Conservation (phyloP, 2,888 invertebrate species). For the Gryllus longicercus region DNA sequence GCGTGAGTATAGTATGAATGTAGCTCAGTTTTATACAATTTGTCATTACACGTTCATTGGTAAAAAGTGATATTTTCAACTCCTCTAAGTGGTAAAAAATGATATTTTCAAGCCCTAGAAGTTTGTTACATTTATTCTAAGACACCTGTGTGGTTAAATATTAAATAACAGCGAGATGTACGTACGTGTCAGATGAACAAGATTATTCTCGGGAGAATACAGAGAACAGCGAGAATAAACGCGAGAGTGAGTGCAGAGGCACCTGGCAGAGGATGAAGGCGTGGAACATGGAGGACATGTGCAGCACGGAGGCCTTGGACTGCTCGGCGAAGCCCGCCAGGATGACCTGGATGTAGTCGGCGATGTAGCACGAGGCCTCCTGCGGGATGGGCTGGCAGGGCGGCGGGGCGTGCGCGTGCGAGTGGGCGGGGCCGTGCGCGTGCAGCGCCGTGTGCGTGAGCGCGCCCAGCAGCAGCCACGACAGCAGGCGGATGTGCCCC, state of each 20-base stretch:
- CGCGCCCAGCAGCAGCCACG: constrained; percentile 95
- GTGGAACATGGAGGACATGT: constrained; percentile 95
- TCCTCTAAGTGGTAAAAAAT: no score
- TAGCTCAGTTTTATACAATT: no score
- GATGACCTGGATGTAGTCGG: constrained; percentile 95
- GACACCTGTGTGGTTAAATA: no score
- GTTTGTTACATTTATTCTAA: no score
- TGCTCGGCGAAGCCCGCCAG: constrained; percentile 96
- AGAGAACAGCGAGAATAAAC: no score
- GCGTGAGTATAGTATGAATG: no score
- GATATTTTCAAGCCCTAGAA: no score
- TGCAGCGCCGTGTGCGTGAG: constrained; percentile 79
- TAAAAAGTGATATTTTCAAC: no score
- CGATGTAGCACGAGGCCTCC: constrained; percentile 93
- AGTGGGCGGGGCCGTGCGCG: constrained; percentile 46
- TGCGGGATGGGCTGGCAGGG: constrained; percentile 83
- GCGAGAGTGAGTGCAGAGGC: constrained; percentile 33
- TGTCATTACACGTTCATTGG: no score
- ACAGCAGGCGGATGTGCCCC: constrained; percentile 86
- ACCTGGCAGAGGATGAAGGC: constrained; percentile 96
- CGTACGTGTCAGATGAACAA: no score
- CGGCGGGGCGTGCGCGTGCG: constrained; percentile 41
- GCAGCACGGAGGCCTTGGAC: constrained; percentile 83
- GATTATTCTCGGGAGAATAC: no score
- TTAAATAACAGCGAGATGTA: no score